Evolutionary conservation across 2,797 vertebrate species (phyloP).

Genomic region (Onychomys leucogaster): DNA sequence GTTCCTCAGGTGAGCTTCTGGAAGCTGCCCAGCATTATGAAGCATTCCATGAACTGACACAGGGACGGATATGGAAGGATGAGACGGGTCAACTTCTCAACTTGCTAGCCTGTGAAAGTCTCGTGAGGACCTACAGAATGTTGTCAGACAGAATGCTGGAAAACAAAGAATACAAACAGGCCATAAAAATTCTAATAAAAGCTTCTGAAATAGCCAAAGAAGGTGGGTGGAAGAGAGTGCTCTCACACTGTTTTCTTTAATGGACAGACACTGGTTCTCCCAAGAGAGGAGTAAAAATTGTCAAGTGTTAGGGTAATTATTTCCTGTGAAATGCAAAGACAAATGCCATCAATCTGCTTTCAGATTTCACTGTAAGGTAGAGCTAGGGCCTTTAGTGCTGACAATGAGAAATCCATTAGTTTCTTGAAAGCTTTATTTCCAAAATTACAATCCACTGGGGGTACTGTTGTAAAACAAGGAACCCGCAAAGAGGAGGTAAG

Average conservation of each 20-base stretch:
- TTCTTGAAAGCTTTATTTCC: conserved; percentile 82
- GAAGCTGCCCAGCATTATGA: conserved; percentile 91
- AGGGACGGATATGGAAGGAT: conserved; percentile 86
- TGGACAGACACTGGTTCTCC: conserved; percentile 77
- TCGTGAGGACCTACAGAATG: conserved; percentile 88
- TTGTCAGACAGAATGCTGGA: conserved; percentile 89
- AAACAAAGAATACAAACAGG: conserved; percentile 87
- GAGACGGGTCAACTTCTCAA: conserved; percentile 83
- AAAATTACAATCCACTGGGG: conserved; percentile 74
- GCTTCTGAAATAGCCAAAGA: conserved; percentile 89
- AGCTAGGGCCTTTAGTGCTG: conserved; percentile 80
- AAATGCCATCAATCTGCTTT: conserved; percentile 84
- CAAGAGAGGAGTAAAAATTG: conserved; percentile 81
- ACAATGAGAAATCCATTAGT: conserved; percentile 81
- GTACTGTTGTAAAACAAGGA: conserved; percentile 70
- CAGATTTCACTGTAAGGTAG: conserved; percentile 82
- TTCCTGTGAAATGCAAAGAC: conserved; percentile 86
- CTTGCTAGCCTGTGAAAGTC: conserved; percentile 85
- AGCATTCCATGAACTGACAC: conserved; percentile 89
- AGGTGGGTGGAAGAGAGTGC: conserved; percentile 87
- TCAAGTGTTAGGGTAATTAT: conserved; percentile 84
- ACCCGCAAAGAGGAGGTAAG: conserved; percentile 68
- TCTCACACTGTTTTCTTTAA: conserved; percentile 80
- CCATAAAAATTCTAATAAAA: conserved; percentile 90
- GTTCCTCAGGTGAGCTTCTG: conserved; percentile 88